Evolutionary conservation across 2,797 vertebrate species (phyloP).

Genomic region (Bovichtus variegatus): DNA sequence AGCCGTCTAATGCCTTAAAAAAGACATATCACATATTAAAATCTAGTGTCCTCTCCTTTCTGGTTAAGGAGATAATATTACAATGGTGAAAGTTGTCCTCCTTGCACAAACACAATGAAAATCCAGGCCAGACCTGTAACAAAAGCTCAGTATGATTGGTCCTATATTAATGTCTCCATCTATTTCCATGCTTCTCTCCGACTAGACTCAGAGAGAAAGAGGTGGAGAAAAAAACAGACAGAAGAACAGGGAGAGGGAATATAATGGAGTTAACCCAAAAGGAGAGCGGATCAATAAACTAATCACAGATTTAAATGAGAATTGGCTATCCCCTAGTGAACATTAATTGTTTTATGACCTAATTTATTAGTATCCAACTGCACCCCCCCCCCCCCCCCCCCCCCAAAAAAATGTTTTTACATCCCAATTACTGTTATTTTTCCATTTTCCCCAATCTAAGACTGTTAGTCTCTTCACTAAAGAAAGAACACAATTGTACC

Average conservation of each 20-base stretch:
- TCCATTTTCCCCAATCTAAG: background rate
- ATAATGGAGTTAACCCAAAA: slow-evolving; percentile 44
- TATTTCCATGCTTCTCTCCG: slow-evolving; percentile 40
- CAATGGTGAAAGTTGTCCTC: slow-evolving; percentile 19
- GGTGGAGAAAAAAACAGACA: slow-evolving; percentile 30
- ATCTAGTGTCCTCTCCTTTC: slow-evolving; percentile 18
- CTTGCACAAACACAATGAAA: slow-evolving; percentile 57
- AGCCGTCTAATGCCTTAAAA: slow-evolving; percentile 4
- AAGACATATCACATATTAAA: slow-evolving; percentile 47
- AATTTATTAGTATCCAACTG: slow-evolving; percentile 33
- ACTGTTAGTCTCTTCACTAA: background rate
- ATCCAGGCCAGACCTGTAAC: slow-evolving; percentile 31
- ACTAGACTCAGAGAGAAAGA: slow-evolving; percentile 22
- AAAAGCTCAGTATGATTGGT: slow-evolving; percentile 43
- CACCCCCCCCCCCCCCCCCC: background rate
- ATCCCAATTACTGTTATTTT: slow-evolving; percentile 9
- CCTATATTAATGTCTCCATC: slow-evolving; percentile 53
- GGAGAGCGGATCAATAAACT: slow-evolving; percentile 54
- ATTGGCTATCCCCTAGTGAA: slow-evolving; percentile 23
- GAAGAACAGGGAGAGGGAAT: slow-evolving; percentile 4
- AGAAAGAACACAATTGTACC: background rate
- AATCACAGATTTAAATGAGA: slow-evolving; percentile 50
- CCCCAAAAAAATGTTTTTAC: slow-evolving; percentile 8
- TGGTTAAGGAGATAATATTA: slow-evolving; percentile 42
- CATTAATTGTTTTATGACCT: slow-evolving; percentile 38